These are phyloP conservation scores for Drosophila antonietae DNA, from an alignment of 2,888 invertebrate species.

Conservation along the genomic window DNA sequence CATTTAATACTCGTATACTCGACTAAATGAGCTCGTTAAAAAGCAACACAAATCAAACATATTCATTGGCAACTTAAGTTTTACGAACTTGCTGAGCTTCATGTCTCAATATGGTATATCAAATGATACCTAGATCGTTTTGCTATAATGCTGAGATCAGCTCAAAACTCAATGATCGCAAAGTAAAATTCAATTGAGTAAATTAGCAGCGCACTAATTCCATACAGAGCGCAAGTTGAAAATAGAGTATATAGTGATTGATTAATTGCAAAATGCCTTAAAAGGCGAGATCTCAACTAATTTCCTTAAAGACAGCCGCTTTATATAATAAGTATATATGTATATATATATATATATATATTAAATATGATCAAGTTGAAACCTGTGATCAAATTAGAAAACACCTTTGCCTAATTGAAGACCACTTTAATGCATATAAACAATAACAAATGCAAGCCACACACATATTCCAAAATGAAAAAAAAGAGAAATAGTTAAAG, in stretches of 20 bases:
- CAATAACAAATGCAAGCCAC: constrained; percentile 46
- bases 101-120: constrained; percentile 45
- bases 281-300: constrained; percentile 28
- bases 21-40: not conserved
- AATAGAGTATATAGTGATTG: constrained; percentile 48
- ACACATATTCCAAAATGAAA: constrained; percentile 35
- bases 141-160: constrained; percentile 27
- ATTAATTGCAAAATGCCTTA: constrained; percentile 54
- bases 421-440: constrained; percentile 61
- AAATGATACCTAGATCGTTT: constrained; percentile 36
- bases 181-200: constrained; percentile 41
- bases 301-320: not conserved
- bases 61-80: constrained; percentile 19
- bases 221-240: constrained; percentile 22
- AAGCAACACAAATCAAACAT: not conserved
- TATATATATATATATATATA: not conserved
- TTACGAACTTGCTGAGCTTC: constrained; percentile 32
- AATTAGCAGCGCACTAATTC: constrained; percentile 34
- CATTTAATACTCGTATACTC: not conserved
- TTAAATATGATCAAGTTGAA: not conserved
- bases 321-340: not conserved
- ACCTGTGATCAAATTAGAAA: constrained; percentile 34
- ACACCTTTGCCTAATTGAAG: constrained; percentile 68
- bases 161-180: constrained; percentile 30
- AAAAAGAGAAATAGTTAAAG: constrained; percentile 18